Base-by-base conservation (phyloP, 2,888 invertebrate species). In the Cotesia congregata region DNA sequence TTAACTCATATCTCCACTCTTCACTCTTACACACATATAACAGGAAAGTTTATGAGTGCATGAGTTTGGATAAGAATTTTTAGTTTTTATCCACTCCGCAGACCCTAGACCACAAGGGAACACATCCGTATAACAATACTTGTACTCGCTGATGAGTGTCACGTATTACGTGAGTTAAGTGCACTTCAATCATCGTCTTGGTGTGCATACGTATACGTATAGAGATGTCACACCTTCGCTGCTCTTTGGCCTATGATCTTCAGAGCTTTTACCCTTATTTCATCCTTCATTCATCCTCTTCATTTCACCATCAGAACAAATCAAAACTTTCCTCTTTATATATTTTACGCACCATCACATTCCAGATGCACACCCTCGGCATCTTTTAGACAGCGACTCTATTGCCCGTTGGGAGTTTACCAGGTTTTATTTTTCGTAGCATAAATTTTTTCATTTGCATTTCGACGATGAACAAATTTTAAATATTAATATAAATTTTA, bases 171-270 rank as follows among this genome's bases (percentile, higher is more conserved):
- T 82, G 74, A 87, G 86, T 86, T 86, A 86, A 78, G 81, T 85
- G 87, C 87, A 87, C 87, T 87, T 86, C 86, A 87, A 87, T 87
- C 87, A 87, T 86, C 86, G 82, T 84, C 85, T 85, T 50, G 50
- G 50, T 50, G 50, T 50, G 50, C 50, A 50, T 12, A 50, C 50
- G 12, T 50, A 50, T 85, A 72, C 20, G 20, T 59, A 7, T 68
- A 59, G 60, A 84, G 83, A 84, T 83, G 84, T 87, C 85, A 83
- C 85, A 80, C 84, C 85, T 86, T 82, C 74, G 50, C 12, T 50
- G 82, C 80, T 81, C 82, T 83, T 84, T 84, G 81, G 83, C 84
- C 83, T 86, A 82, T 85, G 85, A 85, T 88, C 85, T 87, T 81
- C 78, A 77, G 76, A 76, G 80, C 83, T 83, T 78, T 73, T 69